phyloP scores from a whole-genome alignment of 2,797 vertebrate species.

The Garrulus glandarius region DNA sequence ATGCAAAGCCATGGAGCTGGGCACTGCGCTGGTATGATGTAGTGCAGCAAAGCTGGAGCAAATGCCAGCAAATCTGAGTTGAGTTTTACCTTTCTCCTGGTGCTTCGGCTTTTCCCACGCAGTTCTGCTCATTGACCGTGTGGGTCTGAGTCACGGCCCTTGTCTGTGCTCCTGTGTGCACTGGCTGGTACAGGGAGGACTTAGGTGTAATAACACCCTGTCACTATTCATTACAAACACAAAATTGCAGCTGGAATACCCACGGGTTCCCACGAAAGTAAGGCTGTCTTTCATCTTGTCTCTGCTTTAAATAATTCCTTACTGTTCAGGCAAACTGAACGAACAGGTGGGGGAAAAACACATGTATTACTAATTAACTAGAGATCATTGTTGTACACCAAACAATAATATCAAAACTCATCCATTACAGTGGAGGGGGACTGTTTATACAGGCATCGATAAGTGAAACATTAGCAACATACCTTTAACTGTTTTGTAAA shows the following conservation, averaged over 20 bases:
- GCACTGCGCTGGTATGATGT: accelerated
- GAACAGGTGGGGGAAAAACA: background rate
- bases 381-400: background rate
- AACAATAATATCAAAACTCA: conserved; percentile 2
- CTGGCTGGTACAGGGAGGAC: background rate
- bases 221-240: background rate
- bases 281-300: background rate
- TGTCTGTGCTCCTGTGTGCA: background rate
- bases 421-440: background rate
- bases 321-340: background rate
- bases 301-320: background rate
- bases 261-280: background rate
- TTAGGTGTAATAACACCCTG: conserved; percentile 23
- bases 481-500: background rate
- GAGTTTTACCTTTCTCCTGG: background rate
- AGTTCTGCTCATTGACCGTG: background rate
- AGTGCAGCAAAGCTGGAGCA: background rate
- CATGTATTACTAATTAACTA: conserved; percentile 20
- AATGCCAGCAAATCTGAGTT: background rate
- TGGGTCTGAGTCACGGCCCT: background rate
- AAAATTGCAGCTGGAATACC: background rate
- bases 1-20: background rate
- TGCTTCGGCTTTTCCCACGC: background rate
- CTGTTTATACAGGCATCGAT: background rate
- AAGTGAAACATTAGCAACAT: background rate